A percentile compares a stretch with the other conserved stretches of the same genome.
Evolutionary conservation across 2,113 vertebrate genomes (phyloP).

Genomic region (Diadophis punctatus): DNA sequence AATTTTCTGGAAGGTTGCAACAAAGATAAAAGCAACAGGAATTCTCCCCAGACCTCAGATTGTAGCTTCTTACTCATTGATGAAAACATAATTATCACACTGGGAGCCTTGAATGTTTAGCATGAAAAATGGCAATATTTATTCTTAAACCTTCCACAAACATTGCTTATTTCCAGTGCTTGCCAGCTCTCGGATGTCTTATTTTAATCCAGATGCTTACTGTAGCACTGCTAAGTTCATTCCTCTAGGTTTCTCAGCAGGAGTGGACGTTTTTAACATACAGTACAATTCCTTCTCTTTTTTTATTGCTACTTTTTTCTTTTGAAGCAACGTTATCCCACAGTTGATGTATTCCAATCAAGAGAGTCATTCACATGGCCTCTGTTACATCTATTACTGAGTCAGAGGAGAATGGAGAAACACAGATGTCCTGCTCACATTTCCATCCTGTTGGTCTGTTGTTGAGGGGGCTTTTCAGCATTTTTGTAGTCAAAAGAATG

Average conservation of each 20-base stretch:
- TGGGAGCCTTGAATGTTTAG: slow-evolving; percentile 2
- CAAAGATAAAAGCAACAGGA: neutral
- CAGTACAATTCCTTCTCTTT: neutral
- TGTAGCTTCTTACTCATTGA: neutral
- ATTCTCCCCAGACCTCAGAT: neutral
- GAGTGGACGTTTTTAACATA: neutral
- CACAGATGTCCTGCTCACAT: neutral
- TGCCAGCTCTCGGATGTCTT: neutral
- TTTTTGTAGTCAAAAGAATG: neutral
- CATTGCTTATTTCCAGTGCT: neutral
- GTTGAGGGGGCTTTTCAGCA: neutral
- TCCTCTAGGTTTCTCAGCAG: neutral
- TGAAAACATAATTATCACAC: neutral
- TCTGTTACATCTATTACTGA: neutral
- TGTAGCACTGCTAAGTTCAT: neutral
- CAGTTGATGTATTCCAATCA: neutral
- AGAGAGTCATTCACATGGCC: neutral
- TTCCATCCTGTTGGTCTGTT: neutral
- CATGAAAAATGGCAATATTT: neutral
- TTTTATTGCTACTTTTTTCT: neutral
- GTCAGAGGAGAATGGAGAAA: neutral
- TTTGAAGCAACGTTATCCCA: neutral
- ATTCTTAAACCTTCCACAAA: slow-evolving; percentile 9
- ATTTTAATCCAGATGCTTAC: neutral
- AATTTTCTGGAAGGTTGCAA: neutral